Base-by-base conservation (phyloP, 2,888 invertebrate species). In the Netelia inedita region DNA sequence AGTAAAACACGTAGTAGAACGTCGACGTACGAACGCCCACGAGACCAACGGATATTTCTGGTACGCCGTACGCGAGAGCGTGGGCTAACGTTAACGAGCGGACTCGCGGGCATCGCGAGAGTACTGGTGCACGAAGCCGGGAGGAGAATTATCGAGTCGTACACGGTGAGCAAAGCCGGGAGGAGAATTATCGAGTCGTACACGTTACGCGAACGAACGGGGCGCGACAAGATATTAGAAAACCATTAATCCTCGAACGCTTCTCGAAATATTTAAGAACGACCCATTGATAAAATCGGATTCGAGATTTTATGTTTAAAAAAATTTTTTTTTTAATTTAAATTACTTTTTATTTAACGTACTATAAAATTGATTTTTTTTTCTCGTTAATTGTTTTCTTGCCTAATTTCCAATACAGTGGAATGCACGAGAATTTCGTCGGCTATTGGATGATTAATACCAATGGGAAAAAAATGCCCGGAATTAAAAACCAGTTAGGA, bases 1-100 rank as follows among this genome's bases (percentile, higher is more conserved):
- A 19, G 10, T 19, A 59, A 59, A 5, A 19, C 16, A 59, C 55
- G 55, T 10, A 11, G 46, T 46, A 46, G 46, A 55, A 10, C 19
- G 57, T 21, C 19, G 10, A 10, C 57, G 57, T 86, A 88, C 87
- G 87, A 91, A 89, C 91, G 90, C 91, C 91, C 89, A 91, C 92
- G 87, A 85, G 19, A 73, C 66, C 35, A 74, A 74, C 46, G 78
- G 84, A 85, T 81, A 85, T 84, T 84, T 84, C 84, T 81, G 81
- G 78, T 84, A 78, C 81, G 81, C 57, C 81, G 81, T 74, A 79
- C 68, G 61, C 65, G 46, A 57, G 69, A 69, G 78, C 78, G 84
- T 85, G 81, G 84, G 84, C 74, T 28, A 72, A 74, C 16, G 19
- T 46, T 63, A 63, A 74, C 73, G 81, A 78, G 81, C 78, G 81